Conservation (phyloP, 2,888 invertebrate species). For the Tubulanus polymorphus region DNA sequence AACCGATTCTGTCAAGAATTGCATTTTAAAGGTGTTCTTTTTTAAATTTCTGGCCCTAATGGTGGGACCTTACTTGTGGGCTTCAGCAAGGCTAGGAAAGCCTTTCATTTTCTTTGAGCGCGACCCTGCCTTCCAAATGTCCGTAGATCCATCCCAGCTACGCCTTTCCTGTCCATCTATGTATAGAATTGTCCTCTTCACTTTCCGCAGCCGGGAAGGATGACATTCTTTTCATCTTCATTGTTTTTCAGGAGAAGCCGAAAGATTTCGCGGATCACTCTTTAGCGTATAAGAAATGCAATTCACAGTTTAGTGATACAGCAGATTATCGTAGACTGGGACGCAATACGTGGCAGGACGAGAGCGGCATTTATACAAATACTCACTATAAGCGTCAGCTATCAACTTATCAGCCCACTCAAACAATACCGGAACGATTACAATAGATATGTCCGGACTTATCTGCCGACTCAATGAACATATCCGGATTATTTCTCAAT, state of each 20-base stretch:
- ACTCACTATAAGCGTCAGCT: constrained; percentile 37
- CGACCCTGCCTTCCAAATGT: no score
- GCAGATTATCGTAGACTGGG: constrained; percentile 43
- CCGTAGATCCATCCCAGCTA: no score
- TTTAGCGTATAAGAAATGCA: constrained; percentile 42
- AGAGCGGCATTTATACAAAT: constrained; percentile 49
- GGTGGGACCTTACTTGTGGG: no score
- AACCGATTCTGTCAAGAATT: no score
- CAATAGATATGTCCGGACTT: not conserved
- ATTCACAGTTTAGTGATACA: constrained; percentile 51
- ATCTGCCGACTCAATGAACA: not conserved
- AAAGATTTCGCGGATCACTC: constrained; percentile 24
- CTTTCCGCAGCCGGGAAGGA: no score
- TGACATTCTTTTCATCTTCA: not conserved
- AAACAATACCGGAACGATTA: constrained; percentile 30
- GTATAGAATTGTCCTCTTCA: no score
- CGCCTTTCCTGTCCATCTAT: no score
- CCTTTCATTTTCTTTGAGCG: no score
- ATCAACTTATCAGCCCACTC: constrained; percentile 27
- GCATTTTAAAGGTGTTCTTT: no score
- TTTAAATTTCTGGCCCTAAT: no score
- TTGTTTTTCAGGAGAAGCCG: not conserved
- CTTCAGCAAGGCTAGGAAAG: no score
- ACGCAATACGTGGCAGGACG: constrained; percentile 52
- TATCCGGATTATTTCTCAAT: no score